phyloP scores from a whole-genome alignment of 2,113 vertebrate genomes.

The Aspidoscelis tigris region DNA sequence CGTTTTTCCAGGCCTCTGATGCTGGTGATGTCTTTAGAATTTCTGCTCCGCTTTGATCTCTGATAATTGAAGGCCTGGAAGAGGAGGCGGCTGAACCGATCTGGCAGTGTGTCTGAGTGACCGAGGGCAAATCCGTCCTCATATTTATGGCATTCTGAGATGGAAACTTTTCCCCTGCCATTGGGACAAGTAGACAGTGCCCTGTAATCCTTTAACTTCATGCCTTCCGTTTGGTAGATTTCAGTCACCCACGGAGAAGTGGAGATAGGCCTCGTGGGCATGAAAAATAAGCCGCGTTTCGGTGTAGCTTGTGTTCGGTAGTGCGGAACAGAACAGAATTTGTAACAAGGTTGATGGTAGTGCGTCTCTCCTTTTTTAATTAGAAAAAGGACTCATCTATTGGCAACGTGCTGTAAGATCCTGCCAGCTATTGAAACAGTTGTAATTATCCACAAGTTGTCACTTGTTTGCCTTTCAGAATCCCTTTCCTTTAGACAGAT shows the following conservation, averaged over 20 bases:
- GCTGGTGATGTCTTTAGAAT: not conserved
- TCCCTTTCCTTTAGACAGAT: not conserved
- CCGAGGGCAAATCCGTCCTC: not conserved
- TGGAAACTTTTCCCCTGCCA: no score
- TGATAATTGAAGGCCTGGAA: not conserved
- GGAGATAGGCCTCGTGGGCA: not conserved
- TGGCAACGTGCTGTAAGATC: not conserved
- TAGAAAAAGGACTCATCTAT: not conserved
- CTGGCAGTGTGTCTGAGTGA: not conserved
- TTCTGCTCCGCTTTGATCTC: not conserved
- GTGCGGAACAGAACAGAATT: not conserved
- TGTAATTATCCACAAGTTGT: slow-evolving; percentile 6
- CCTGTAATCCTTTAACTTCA: no score
- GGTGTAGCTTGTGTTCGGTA: not conserved
- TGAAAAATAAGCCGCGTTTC: not conserved
- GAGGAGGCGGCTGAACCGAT: not conserved
- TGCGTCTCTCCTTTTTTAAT: not conserved
- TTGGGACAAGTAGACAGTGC: not conserved
- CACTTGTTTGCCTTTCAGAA: not conserved
- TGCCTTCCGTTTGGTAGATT: not conserved
- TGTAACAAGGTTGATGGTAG: not conserved
- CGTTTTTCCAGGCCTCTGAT: not conserved
- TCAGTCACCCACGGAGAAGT: not conserved
- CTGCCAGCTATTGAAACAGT: slow-evolving; percentile 2
- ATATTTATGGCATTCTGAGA: no score